These are phyloP conservation scores for Avahi laniger DNA, from an alignment of 2,797 vertebrate species.

Conservation along the genomic window DNA sequence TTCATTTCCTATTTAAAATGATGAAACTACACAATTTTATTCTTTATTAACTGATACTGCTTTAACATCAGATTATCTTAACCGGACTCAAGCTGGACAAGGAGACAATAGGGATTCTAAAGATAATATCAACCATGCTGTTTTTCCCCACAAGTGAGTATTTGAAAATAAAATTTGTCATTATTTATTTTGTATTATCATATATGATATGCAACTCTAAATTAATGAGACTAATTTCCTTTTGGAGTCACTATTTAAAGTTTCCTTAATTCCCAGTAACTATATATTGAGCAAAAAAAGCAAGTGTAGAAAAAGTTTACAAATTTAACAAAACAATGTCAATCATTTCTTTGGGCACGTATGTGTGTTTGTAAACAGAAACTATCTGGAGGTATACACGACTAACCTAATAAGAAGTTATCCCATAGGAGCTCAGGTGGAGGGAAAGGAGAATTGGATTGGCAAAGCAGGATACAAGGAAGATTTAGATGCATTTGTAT, in stretches of 20 bases:
- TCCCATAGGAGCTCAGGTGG: background rate
- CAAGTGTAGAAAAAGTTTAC: background rate
- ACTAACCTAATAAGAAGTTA: background rate
- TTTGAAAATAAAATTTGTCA: background rate
- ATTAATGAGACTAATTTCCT: background rate
- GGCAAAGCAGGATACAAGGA: background rate
- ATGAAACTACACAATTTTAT: background rate
- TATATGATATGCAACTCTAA: background rate
- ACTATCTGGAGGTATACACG: background rate
- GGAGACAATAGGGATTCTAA: background rate
- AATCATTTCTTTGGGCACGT: background rate
- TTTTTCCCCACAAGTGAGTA: background rate
- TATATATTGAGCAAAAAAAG: too few species aligned
- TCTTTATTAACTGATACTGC: background rate
- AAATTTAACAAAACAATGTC: background rate
- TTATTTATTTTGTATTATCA: background rate
- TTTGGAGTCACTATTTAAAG: background rate
- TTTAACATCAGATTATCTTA: background rate
- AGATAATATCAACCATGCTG: background rate
- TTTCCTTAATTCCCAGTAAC: background rate
- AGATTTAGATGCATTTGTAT: background rate
- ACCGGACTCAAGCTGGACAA: background rate
- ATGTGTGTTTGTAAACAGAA: background rate
- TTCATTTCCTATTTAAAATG: background rate
- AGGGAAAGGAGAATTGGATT: background rate